Evolutionary conservation across 2,888 invertebrate genomes (phyloP).

Genomic region (Microctonus aethiopoides): DNA sequence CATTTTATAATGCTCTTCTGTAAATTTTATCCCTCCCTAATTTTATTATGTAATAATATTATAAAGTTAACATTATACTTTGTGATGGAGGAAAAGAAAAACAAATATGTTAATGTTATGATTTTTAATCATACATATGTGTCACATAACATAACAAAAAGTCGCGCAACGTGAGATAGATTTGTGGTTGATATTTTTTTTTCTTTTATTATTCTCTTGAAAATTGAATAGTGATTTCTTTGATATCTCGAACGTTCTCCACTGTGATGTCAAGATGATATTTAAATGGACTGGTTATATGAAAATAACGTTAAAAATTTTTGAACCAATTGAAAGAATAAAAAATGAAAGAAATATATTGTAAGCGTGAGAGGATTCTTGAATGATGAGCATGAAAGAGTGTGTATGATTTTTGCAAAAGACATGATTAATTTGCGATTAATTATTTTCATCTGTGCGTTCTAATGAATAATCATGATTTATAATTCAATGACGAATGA

Average conservation of each 20-base stretch:
- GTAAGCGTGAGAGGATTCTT: neutral
- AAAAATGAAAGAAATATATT: neutral
- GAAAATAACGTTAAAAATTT: neutral
- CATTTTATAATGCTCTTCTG: constrained; percentile 63
- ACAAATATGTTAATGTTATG: constrained; percentile 22
- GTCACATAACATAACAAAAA: neutral
- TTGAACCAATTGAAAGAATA: constrained; percentile 4
- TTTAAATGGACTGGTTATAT: neutral
- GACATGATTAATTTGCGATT: constrained; percentile 31
- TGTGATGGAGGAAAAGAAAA: constrained; percentile 23
- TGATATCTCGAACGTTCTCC: neutral
- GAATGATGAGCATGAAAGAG: neutral
- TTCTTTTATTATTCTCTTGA: neutral
- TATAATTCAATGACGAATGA: neutral
- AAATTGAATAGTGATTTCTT: neutral
- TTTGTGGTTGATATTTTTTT: neutral
- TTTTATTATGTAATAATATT: constrained; percentile 56
- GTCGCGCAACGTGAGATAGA: neutral
- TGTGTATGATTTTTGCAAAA: neutral
- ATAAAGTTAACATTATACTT: constrained; percentile 43
- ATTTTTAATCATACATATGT: neutral
- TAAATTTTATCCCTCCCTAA: constrained; percentile 63
- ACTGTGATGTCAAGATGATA: neutral
- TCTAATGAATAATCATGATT: constrained; percentile 34
- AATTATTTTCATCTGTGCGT: constrained; percentile 35